phyloP scores from a whole-genome alignment of 2,888 invertebrate genomes.

The Crocallis elinguaria region DNA sequence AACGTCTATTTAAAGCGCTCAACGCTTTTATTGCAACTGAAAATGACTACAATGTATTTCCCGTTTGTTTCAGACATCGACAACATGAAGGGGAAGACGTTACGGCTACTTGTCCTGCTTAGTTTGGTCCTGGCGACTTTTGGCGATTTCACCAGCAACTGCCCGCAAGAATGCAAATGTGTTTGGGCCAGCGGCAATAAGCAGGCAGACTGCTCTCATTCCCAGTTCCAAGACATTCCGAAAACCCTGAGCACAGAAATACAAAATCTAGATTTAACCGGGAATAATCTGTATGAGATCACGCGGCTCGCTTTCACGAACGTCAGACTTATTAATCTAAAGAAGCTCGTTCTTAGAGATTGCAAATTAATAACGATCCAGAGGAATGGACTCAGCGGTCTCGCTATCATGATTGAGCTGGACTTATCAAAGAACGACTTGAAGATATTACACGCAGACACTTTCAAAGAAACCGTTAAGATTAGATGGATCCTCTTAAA shows the following conservation, averaged over 20 bases:
- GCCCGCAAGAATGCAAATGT: constrained; percentile 90
- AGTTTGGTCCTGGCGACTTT: constrained; percentile 57
- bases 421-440: constrained; percentile 92
- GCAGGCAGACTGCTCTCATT: constrained; percentile 91
- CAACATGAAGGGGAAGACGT: constrained; percentile 63
- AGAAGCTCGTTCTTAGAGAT: constrained; percentile 90
- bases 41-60: constrained; percentile 33
- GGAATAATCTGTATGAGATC: constrained; percentile 88
- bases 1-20: constrained; percentile 49
- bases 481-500: constrained; percentile 90
- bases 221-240: constrained; percentile 89
- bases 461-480: constrained; percentile 89
- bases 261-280: constrained; percentile 89
- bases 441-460: constrained; percentile 86
- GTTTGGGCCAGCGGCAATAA: constrained; percentile 94
- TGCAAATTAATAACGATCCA: constrained; percentile 90
- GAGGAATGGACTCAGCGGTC: constrained; percentile 89
- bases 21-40: constrained; percentile 33
- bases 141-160: constrained; percentile 85
- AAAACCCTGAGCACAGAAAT: constrained; percentile 88
- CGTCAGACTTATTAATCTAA: constrained; percentile 90
- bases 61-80: constrained; percentile 69
- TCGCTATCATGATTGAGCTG: constrained; percentile 92
- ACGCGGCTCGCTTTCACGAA: constrained; percentile 87
- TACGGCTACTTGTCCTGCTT: constrained; percentile 55